Evolutionary conservation across 2,888 invertebrate genomes (phyloP).

Genomic region (Dicranocentrus wangi): DNA sequence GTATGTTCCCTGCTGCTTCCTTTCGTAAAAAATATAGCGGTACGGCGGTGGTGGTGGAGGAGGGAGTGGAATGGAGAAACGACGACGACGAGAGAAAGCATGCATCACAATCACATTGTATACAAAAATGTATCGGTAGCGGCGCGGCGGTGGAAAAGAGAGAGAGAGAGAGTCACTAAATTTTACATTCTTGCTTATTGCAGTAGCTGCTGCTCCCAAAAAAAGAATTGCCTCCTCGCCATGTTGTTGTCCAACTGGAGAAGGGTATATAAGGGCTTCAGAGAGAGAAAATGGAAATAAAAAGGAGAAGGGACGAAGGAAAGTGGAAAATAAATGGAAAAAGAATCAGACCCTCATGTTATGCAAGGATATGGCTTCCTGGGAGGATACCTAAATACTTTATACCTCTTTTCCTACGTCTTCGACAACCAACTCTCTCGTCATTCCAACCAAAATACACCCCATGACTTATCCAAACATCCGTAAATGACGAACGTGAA

Average conservation of each 20-base stretch:
- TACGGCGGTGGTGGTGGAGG: background rate
- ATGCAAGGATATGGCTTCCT: slow-evolving; percentile 5
- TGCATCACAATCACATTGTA: slow-evolving; percentile 22
- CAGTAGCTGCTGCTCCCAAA: slow-evolving; percentile 19
- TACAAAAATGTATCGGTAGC: background rate
- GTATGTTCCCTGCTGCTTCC: slow-evolving; percentile 6
- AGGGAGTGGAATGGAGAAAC: background rate
- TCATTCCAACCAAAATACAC: too few relatives aligned
- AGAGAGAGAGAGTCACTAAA: slow-evolving; percentile 31
- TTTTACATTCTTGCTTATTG: slow-evolving; percentile 48
- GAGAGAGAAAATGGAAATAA: slow-evolving; percentile 34
- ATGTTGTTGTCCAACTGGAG: background rate
- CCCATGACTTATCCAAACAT: background rate
- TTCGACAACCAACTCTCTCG: background rate
- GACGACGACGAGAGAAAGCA: slow-evolving; percentile 8
- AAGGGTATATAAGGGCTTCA: background rate
- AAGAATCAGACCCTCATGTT: slow-evolving; percentile 34
- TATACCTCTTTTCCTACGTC: slow-evolving; percentile 18
- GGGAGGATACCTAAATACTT: slow-evolving; percentile 39
- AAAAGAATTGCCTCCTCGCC: slow-evolving; percentile 9
- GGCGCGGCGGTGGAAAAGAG: background rate
- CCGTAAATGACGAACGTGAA: background rate
- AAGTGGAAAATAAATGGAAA: slow-evolving; percentile 51
- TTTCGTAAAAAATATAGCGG: too few relatives aligned
- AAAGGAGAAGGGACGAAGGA: slow-evolving; percentile 6